Evolutionary conservation across 1,140 invertebrate genomes (phyloP), one percentile per base, ranked within the genome.

Genomic region (Grapholita molesta): DNA sequence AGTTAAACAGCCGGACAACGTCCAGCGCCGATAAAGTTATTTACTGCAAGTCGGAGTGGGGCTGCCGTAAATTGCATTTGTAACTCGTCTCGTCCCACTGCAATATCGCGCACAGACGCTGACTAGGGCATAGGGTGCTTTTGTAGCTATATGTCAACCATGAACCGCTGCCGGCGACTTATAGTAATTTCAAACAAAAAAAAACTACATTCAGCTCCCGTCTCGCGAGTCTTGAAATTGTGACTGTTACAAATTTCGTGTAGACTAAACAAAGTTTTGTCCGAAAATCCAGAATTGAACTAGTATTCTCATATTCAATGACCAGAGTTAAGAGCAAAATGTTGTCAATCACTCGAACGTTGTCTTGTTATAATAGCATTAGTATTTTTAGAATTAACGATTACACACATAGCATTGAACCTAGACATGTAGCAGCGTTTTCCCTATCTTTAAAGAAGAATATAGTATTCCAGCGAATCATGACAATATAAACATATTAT

Each of bases 61-160:
- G 75, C 52, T 72, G 33, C 68, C 66, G 80, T 79, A 83, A 85
- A 88, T 88, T 83, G 79, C 78, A 73, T 88, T 83, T 84, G 75
- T 80, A 79, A 83, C 75, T 82, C 75, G 72, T 64, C 74, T 75
- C 70, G 71, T 72, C 76, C 77, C 66, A 70, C 70, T 74, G 73
- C 75, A 81, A 80, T 84, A 82, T 82, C 75, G 70, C 64, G 69
- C 70, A 61, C 28, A 24, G 11, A 25, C n/a, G 55, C 25, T 57
- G 12, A 24, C 55, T 61, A 21, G 55, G 55, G 55, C n/a, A n/a
- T n/a, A n/a, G n/a, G n/a, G n/a, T 61, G 55, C 8, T 61, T 48
- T 48, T 48, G 42, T 48, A 48, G 21, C 42, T 48, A 48, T 48
- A n/a, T n/a, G n/a, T n/a, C n/a, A n/a, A n/a, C n/a, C n/a, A n/a